Base-by-base conservation (phyloP, 2,113 vertebrate species). In the Casuarius casuarius region DNA sequence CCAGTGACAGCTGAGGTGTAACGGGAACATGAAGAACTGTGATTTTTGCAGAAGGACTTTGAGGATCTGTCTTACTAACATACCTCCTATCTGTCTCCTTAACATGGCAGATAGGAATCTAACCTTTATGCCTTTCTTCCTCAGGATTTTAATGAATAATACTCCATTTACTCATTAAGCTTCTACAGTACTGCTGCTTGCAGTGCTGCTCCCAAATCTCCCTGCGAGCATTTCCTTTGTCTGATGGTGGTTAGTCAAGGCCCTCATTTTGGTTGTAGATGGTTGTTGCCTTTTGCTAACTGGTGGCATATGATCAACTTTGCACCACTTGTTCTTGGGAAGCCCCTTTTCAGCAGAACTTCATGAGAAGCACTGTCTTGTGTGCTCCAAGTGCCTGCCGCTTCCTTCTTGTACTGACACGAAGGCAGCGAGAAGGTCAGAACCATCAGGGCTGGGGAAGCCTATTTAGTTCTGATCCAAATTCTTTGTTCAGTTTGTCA, bases 311-410 rank as follows among this genome's bases (percentile, higher is more conserved):
- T 0, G 0, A 67, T 87, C 77, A n/a, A 54, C n/a, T 84, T 76
- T 54, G 38, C 42, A 62, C 40, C 42, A 26, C n/a, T 94, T 87
- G 5, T 58, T 63, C 12, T 63, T 67, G 65, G n/a, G 88, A 94
- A 87, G 52, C 23, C 51, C 58, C 49, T 79, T 92, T 90, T 74
- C 54, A 83, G 54, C 71, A 92, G 51, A 87, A 22, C 81, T 89
- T 93, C 80, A 65, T 95, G 90, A 90, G 92, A 95, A 76, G 40
- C 84, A 70, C 62, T 3, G 5, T 86, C 61, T 42, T 68, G 42
- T 56, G 18, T 52, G 38, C 70, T 90, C 21, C 12, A 67, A 79
- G 42, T 1, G 78, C 81, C 67, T 77, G 67, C n/a, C 0, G 2
- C 84, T 87, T 92, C 82, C 76, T 80, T 88, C 78, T 94, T 1